phyloP scores from a whole-genome alignment of 2,888 invertebrate species.

The Sepiola atlantica region DNA sequence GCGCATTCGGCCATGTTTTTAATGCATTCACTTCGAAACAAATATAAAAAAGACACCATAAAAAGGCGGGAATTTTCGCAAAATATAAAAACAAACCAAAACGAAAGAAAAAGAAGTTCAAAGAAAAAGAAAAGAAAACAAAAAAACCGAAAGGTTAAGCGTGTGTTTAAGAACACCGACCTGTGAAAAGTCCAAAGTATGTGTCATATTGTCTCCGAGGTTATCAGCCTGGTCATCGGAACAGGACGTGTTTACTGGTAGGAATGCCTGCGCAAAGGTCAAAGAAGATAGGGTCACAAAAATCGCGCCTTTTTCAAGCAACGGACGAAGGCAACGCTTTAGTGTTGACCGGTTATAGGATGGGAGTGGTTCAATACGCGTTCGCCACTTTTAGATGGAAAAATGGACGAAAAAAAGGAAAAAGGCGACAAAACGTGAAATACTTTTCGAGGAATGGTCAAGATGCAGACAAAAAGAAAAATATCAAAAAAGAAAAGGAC shows the following conservation, averaged over 20 bases:
- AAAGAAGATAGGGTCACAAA: constrained; percentile 37
- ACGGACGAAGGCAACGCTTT: not conserved
- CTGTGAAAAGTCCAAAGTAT: constrained; percentile 43
- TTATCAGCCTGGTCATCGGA: constrained; percentile 47
- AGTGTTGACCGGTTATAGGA: not conserved
- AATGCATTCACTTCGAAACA: not conserved
- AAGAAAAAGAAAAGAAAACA: not conserved
- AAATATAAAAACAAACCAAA: not conserved
- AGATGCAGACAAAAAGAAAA: not conserved
- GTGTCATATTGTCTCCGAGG: constrained; percentile 40
- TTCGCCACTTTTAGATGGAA: not conserved
- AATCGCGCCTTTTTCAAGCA: not conserved
- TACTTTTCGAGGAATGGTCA: not conserved
- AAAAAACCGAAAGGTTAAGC: not conserved
- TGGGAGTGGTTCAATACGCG: not conserved
- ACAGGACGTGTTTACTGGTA: constrained; percentile 45
- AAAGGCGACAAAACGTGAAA: not conserved
- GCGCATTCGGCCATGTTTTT: not conserved
- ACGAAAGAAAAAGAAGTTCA: not conserved
- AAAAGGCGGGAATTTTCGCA: not conserved
- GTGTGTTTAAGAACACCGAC: constrained; percentile 33
- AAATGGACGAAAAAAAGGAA: not conserved
- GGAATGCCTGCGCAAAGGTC: constrained; percentile 33
- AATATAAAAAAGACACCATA: not conserved
- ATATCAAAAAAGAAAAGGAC: not conserved